phyloP scores from a whole-genome alignment of 2,797 vertebrate species.

The Arremon aurantiirostris region DNA sequence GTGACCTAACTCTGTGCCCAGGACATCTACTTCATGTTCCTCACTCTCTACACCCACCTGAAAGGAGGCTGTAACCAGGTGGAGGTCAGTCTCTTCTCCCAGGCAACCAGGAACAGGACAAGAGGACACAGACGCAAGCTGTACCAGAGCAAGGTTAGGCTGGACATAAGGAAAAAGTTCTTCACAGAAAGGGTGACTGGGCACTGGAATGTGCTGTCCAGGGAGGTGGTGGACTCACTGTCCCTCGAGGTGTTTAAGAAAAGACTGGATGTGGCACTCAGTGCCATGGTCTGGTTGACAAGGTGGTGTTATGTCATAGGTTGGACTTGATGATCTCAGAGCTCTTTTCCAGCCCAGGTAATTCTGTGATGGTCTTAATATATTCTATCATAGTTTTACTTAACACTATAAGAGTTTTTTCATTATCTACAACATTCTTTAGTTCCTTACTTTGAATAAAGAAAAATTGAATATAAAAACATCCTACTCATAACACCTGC shows the following conservation, averaged over 20 bases:
- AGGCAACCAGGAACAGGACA: background rate
- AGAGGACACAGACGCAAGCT: background rate
- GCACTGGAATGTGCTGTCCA: background rate
- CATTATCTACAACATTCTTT: background rate
- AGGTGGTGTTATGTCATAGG: background rate
- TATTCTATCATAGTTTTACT: background rate
- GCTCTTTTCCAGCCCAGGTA: background rate
- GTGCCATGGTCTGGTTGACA: background rate
- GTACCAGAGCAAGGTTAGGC: background rate
- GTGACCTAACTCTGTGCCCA: background rate
- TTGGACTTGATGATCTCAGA: background rate
- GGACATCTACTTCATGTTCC: background rate
- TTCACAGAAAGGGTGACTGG: background rate
- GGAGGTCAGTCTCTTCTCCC: accelerated
- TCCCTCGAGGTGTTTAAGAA: background rate
- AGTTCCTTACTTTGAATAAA: background rate
- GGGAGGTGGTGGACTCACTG: background rate
- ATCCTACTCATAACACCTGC: background rate
- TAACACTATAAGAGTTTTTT: background rate
- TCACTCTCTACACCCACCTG: background rate
- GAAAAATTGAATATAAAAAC: background rate
- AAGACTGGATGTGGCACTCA: background rate
- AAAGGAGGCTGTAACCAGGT: background rate
- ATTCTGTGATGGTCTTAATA: background rate
- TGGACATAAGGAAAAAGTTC: background rate